phyloP scores from a whole-genome alignment of 2,888 invertebrate genomes.

The Conomelus anceps region DNA sequence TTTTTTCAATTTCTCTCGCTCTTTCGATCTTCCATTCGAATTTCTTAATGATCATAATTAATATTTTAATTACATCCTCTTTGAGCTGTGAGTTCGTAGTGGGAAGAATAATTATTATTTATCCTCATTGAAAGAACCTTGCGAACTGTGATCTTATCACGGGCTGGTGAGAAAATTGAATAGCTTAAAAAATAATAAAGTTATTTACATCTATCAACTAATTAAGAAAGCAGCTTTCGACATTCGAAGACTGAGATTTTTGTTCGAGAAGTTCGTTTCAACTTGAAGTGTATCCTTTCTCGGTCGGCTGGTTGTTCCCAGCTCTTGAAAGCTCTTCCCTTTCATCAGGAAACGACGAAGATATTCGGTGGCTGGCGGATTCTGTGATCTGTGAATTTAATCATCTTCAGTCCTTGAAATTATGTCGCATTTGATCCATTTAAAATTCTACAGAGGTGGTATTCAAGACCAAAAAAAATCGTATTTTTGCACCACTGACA shows the following conservation, averaged over 20 bases:
- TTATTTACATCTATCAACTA: not conserved
- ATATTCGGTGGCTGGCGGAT: not conserved
- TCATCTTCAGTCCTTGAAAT: not conserved
- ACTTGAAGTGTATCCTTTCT: not conserved
- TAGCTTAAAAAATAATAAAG: not conserved
- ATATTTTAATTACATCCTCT: not conserved
- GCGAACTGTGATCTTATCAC: not conserved
- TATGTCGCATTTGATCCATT: not conserved
- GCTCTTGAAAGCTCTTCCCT: not conserved
- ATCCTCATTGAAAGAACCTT: not conserved
- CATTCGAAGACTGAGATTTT: not conserved
- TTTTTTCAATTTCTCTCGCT: not conserved
- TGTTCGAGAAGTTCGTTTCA: not conserved
- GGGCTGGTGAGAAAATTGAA: not conserved
- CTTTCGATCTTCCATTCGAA: not conserved
- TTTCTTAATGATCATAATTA: not conserved
- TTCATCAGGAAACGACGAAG: not conserved
- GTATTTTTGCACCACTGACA: not conserved
- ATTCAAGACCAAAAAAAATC: not conserved
- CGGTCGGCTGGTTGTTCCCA: not conserved
- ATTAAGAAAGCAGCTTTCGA: not conserved
- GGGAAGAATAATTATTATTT: not conserved
- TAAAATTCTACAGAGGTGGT: not conserved
- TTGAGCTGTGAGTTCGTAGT: not conserved
- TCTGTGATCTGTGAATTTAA: not conserved